Base-by-base conservation (phyloP, 2,888 invertebrate genomes). In the Nephrocerus scutellatus region DNA sequence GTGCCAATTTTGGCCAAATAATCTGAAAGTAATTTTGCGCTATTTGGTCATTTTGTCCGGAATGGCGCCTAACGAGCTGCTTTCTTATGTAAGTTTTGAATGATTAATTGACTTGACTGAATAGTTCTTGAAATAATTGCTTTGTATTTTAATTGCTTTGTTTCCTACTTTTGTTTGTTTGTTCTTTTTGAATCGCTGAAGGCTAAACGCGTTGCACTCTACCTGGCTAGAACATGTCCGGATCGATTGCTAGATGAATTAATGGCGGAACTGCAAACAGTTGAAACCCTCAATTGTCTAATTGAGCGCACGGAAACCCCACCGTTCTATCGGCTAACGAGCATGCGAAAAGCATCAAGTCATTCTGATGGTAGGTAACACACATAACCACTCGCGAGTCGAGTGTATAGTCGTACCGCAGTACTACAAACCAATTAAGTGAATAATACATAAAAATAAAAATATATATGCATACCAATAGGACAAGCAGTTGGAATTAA, bases 291-390 rank as follows among this genome's bases (percentile, higher is more conserved):
- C 37, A 93, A 92, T 70, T 93, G 93, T 66, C 76, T 90, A 50
- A 91, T 98, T 52, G 96, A 97, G 68, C 76, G 97, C 44, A 96
- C 93, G 0, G 96, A 97, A 73, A 95, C 96, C 1, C 95, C 97
- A 18, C 98, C 97, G 5, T 98, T 93, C 72, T 98, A 93, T 70
- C 79, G 97, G 24, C 77, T 96, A 55, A 93, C 91, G 3, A 85
- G 86, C 52, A 85, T 90, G 84, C 71, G 90, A 32, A 91, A 91
- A 66, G 84, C 89, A 16, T 89, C 89, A 10, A 89, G 87, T 36
- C 84, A 85, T 63, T 83, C 83, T 7, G 80, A 80, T 66, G 77
- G 77, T 54, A 47, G 48, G 53, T 43, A 3, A 13, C 14, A 14
- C n/a, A n/a, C n/a, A n/a, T n/a, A n/a, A n/a, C n/a, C n/a, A n/a